Base-by-base conservation (phyloP, 1,140 invertebrate species). In the Homarus americanus region DNA sequence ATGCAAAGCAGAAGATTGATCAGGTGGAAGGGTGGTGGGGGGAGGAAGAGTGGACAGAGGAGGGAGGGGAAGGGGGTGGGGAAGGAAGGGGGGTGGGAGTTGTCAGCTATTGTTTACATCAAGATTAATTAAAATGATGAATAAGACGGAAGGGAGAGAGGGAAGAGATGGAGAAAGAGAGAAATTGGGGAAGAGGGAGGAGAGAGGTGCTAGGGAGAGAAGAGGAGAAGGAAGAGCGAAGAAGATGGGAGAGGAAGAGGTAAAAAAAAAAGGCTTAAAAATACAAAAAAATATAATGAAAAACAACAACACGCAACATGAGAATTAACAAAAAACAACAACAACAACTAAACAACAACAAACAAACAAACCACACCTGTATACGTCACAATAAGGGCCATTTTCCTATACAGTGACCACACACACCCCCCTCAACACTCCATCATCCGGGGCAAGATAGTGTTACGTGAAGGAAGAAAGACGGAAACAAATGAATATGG, bases 21-120 rank as follows among this genome's bases (percentile, higher is more conserved):
- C 53, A 49, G 20, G 17, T 53, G 44, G 17, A 28, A 34, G 78
- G 49, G 78, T 49, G 44, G 49, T 40, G 44, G 44, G 44, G 44
- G 17, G 17, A 17, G 44, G 9, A 49, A 17, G 44, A 17, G 44
- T 34, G 20, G 53, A 38, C 12, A 66, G 58, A 40, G 66, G 41
- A 20, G 28, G 66, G 69, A 34, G 41, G 10, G 38, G 9, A 28
- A n/a, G 40, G 72, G 34, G 32, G 41, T 15, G 15, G 24, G 12
- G 69, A 9, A 36, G 38, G 44, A n/a, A 15, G 38, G 83, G 69
- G 5, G 38, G 36, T 20, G 63, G 66, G 83, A 41, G 63, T 20
- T 41, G 83, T 85, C 66, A 75, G 83, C 72, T 75, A 44, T 75
- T 85, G 72, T 85, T 53, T 85, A 69, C 83, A 75, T 75, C 66